Evolutionary conservation across 2,888 invertebrate genomes (phyloP).

Genomic region (Ditula angustiorana): DNA sequence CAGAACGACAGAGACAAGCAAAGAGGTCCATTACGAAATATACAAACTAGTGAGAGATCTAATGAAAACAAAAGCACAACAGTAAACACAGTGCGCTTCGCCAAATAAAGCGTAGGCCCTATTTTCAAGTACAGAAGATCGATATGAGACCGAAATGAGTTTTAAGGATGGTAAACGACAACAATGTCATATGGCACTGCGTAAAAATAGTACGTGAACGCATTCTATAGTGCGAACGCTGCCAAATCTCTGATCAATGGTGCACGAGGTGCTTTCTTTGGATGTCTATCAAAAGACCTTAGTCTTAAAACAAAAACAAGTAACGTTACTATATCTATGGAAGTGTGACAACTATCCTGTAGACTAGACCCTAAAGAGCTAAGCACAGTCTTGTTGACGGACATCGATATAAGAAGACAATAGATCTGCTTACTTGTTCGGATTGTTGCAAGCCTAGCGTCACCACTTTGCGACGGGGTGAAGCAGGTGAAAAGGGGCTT

Average conservation of each 20-base stretch:
- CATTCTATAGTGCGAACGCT: conserved; percentile 54
- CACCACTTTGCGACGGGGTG: too few relatives aligned
- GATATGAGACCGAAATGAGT: not conserved
- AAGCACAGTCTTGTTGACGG: too few relatives aligned
- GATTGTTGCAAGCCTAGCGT: too few relatives aligned
- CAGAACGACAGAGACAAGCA: conserved; percentile 27
- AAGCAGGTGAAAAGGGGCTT: too few relatives aligned
- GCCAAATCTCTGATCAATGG: conserved; percentile 60
- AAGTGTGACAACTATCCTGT: too few relatives aligned
- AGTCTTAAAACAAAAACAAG: too few relatives aligned
- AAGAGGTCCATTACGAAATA: conserved; percentile 34
- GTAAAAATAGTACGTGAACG: conserved; percentile 48
- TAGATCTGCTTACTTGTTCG: too few relatives aligned
- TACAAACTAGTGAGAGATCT: conserved; percentile 25
- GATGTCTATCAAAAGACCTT: conserved; percentile 11
- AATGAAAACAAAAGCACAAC: conserved; percentile 28
- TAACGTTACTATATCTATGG: too few relatives aligned
- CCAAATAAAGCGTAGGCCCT: conserved; percentile 8
- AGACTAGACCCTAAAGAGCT: too few relatives aligned
- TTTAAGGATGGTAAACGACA: conserved; percentile 15
- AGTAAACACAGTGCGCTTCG: not conserved
- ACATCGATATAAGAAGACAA: too few relatives aligned
- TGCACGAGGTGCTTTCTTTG: conserved; percentile 29
- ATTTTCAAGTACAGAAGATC: conserved; percentile 16
- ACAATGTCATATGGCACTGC: conserved; percentile 30